Conservation (phyloP, 2,888 invertebrate species). For the Eristalis intricaria region DNA sequence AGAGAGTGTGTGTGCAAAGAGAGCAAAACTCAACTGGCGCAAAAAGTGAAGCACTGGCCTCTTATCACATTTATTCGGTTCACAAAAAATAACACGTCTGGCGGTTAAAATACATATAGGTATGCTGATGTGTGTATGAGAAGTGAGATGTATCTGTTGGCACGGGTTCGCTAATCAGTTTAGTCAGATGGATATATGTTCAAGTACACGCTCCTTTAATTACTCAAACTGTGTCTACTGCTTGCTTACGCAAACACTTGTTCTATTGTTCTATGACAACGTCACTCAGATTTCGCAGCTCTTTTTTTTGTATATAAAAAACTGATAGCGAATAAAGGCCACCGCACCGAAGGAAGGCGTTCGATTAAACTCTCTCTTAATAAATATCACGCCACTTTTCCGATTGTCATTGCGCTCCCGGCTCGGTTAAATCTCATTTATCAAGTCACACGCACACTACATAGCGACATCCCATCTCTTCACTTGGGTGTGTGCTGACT, state of each 20-base stretch:
- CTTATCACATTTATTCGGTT: background rate
- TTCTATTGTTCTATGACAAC: background rate
- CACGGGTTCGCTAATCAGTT: background rate
- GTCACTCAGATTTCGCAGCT: background rate
- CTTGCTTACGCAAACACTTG: background rate
- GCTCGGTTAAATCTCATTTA: background rate
- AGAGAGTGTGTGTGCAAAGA: background rate
- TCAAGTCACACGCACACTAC: background rate
- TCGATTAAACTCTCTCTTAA: constrained; percentile 28
- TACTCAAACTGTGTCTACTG: background rate
- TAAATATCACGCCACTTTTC: constrained; percentile 46
- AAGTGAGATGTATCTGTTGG: background rate
- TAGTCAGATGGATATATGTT: background rate
- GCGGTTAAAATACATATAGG: background rate
- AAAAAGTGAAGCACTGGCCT: background rate
- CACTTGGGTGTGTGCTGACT: background rate
- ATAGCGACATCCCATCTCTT: background rate
- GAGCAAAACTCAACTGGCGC: background rate
- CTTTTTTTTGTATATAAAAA: background rate
- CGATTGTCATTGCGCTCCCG: constrained; percentile 24
- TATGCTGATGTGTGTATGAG: background rate
- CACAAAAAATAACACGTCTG: background rate
- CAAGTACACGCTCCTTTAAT: background rate
- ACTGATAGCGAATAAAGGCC: constrained; percentile 15
- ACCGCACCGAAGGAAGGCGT: constrained; percentile 16